These are phyloP conservation scores for Tetragnatha versicolor DNA, from an alignment of 1,140 invertebrate genomes.

Conservation along the genomic window DNA sequence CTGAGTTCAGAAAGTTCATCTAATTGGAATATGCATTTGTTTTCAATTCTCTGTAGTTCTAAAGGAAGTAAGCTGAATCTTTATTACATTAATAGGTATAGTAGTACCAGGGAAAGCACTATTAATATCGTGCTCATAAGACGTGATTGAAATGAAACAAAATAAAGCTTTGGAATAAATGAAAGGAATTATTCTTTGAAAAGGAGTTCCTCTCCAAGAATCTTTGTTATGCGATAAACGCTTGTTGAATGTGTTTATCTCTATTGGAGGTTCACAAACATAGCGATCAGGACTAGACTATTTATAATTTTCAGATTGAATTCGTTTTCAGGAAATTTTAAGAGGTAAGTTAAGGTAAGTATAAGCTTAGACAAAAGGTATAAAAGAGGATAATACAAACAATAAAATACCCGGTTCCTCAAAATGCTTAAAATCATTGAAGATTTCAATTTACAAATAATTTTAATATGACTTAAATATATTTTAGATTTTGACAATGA, in stretches of 20 bases:
- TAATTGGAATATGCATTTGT: slow-evolving; percentile 23
- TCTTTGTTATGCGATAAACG: no score
- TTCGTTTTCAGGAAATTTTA: neutral
- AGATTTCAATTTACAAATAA: neutral
- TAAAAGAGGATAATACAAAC: neutral
- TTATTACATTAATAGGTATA: neutral
- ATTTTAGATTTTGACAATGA: slow-evolving; percentile 61
- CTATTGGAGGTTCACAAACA: no score
- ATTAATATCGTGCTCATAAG: no score
- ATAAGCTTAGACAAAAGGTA: neutral
- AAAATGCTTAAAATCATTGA: neutral
- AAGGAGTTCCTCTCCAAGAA: no score
- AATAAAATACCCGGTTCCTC: neutral
- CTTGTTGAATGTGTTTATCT: no score
- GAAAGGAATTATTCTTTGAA: no score
- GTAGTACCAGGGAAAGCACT: neutral
- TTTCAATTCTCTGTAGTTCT: neutral
- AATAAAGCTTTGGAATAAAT: no score
- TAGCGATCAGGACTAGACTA: no score
- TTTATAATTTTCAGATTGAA: neutral
- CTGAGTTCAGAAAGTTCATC: slow-evolving; percentile 1
- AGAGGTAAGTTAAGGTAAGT: neutral
- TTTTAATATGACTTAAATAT: neutral
- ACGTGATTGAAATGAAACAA: no score
- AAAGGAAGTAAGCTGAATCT: neutral